Percentiles rank a stretch among this genome's conserved stretches.
Conservation (phyloP, 2,113 vertebrate genomes). For the Brienomyrus longianalis region DNA sequence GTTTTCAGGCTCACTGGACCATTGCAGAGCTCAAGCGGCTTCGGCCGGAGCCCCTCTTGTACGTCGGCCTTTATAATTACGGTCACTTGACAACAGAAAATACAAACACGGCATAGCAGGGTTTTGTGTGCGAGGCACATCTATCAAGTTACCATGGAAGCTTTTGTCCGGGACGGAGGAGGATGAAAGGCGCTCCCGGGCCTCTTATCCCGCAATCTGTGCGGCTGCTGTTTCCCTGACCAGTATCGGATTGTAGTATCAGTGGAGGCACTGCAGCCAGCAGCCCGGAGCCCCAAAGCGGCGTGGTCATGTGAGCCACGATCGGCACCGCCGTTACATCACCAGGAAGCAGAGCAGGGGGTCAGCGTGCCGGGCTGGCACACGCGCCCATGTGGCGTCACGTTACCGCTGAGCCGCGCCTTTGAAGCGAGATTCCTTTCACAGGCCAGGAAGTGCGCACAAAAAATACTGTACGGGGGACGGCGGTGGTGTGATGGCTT, state of each 20-base stretch:
- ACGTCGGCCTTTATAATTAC: constrained; percentile 16
- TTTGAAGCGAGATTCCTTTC: constrained; percentile 40
- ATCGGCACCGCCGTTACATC: constrained; percentile 15
- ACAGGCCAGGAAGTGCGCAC: constrained; percentile 33
- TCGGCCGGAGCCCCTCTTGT: constrained; percentile 8
- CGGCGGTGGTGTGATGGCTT: neutral
- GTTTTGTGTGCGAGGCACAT: constrained; percentile 14
- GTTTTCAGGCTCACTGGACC: constrained; percentile 6
- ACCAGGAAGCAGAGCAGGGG: neutral
- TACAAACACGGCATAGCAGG: constrained; percentile 19
- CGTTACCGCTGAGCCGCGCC: constrained; percentile 3
- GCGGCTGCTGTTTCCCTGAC: constrained; percentile 14
- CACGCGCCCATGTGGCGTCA: neutral
- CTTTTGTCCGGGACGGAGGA: constrained; percentile 16
- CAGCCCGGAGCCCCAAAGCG: constrained; percentile 14
- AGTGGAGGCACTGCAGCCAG: constrained; percentile 2
- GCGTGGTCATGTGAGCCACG: constrained; percentile 15
- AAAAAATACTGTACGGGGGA: constrained; percentile 12
- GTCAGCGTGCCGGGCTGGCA: neutral
- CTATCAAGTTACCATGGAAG: constrained; percentile 21
- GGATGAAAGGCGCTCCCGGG: neutral
- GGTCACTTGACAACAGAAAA: constrained; percentile 19
- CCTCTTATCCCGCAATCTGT: constrained; percentile 24
- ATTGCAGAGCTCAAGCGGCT: neutral
- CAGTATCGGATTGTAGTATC: constrained; percentile 21